These are phyloP conservation scores for Dendrocincla tyrannina DNA, from an alignment of 2,797 vertebrate genomes.

Conservation along the genomic window DNA sequence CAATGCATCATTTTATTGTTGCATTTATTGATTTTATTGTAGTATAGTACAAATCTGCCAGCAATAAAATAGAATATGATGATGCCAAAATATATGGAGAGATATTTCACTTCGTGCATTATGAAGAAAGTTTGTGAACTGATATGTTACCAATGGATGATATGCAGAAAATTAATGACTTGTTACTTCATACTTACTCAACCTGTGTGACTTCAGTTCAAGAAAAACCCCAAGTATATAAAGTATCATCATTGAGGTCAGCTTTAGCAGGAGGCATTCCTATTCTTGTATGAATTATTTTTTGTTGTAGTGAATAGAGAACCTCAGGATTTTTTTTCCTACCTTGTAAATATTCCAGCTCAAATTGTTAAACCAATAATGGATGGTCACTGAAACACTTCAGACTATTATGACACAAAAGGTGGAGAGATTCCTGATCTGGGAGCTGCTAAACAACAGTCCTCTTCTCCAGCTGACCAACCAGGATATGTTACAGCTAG, in stretches of 20 bases:
- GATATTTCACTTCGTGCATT: background rate
- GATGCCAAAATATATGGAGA: background rate
- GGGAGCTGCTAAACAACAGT: background rate
- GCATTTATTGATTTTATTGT: slow-evolving; percentile 42
- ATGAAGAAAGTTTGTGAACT: background rate
- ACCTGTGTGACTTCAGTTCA: background rate
- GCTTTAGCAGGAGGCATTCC: background rate
- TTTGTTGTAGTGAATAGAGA: background rate
- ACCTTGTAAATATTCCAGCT: background rate
- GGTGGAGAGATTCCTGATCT: background rate
- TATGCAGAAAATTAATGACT: background rate
- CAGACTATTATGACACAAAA: background rate
- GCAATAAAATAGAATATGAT: background rate
- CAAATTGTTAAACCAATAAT: background rate
- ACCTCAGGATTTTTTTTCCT: background rate
- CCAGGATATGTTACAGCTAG: rapidly evolving
- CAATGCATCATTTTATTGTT: slow-evolving; percentile 29
- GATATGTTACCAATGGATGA: background rate
- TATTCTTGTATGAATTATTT: background rate
- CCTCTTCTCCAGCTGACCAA: background rate
- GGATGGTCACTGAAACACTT: background rate
- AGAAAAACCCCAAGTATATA: background rate
- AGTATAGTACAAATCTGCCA: background rate
- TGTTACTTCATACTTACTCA: background rate
- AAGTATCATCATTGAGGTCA: background rate